Evolutionary conservation across 2,113 vertebrate genomes (phyloP).

Genomic region (Neofelis nebulosa): DNA sequence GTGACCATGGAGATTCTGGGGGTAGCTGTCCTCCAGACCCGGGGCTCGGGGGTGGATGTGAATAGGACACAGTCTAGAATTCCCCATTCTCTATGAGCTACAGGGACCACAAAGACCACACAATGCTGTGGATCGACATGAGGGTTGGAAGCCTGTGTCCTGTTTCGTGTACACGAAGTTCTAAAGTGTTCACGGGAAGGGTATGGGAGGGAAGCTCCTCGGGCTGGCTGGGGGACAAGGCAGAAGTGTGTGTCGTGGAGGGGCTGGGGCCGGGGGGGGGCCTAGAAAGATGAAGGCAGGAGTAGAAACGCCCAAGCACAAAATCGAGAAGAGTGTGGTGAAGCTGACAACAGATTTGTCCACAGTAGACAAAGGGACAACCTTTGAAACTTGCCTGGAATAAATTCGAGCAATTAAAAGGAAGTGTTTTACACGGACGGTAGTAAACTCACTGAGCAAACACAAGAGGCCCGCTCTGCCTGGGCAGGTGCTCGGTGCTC

Average conservation of each 20-base stretch:
- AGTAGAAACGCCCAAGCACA: not conserved
- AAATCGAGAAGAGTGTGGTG: not conserved
- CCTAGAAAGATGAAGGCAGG: not conserved
- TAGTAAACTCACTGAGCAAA: constrained; percentile 58
- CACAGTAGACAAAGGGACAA: not conserved
- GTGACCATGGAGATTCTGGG: not conserved
- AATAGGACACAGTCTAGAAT: not conserved
- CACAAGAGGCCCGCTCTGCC: not conserved
- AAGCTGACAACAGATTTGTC: not conserved
- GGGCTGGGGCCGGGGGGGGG: not conserved
- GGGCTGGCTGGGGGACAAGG: not conserved
- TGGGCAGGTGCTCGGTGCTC: not conserved
- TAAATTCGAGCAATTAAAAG: not conserved
- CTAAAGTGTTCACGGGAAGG: not conserved
- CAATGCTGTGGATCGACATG: not conserved
- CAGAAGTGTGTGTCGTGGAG: not conserved
- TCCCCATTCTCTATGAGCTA: not conserved
- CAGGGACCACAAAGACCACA: not conserved
- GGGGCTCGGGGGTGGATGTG: not conserved
- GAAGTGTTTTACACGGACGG: not conserved
- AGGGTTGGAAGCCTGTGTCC: not conserved
- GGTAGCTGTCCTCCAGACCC: not conserved
- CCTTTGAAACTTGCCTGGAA: constrained; percentile 25
- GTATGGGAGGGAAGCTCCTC: not conserved
- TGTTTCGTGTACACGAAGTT: not conserved